phyloP scores from a whole-genome alignment of 2,888 invertebrate genomes.

The Caenorhabditis imperialis region DNA sequence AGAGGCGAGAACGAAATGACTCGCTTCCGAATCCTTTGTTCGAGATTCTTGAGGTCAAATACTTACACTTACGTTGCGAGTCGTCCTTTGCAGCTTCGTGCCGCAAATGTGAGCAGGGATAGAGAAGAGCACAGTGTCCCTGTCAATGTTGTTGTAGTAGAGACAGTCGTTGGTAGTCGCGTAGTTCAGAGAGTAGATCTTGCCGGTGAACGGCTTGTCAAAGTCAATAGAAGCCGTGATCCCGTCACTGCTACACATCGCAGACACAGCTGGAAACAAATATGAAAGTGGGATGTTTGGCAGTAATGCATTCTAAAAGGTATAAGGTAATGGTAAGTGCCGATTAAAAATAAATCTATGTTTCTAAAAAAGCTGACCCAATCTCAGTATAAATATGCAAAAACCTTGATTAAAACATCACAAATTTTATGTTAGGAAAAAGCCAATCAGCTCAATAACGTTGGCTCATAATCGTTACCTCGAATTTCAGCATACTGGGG shows the following conservation, averaged over 20 bases:
- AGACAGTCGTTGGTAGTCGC: constrained; percentile 74
- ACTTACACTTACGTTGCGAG: constrained; percentile 69
- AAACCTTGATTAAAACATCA: neutral
- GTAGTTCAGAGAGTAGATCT: constrained; percentile 76
- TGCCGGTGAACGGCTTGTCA: constrained; percentile 74
- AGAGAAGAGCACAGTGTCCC: constrained; percentile 75
- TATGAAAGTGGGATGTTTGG: too few species aligned
- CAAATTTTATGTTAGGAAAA: neutral
- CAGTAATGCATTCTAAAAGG: too few species aligned
- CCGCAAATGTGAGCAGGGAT: constrained; percentile 78
- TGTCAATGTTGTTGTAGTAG: constrained; percentile 74
- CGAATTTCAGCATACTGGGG: constrained; percentile 56
- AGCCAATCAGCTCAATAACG: neutral
- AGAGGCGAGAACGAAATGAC: neutral
- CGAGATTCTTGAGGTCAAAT: constrained; percentile 42
- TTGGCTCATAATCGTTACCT: constrained; percentile 12
- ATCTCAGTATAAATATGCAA: neutral
- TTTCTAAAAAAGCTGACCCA: too few species aligned
- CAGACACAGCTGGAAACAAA: constrained; percentile 69
- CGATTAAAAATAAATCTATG: too few species aligned
- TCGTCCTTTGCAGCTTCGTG: constrained; percentile 70
- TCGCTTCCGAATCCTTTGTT: constrained; percentile 35
- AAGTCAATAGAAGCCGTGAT: constrained; percentile 77
- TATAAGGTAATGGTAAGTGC: too few species aligned
- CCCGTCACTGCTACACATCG: constrained; percentile 76